These are phyloP conservation scores for Meriones unguiculatus DNA, from an alignment of 2,113 vertebrate genomes.

Conservation along the genomic window DNA sequence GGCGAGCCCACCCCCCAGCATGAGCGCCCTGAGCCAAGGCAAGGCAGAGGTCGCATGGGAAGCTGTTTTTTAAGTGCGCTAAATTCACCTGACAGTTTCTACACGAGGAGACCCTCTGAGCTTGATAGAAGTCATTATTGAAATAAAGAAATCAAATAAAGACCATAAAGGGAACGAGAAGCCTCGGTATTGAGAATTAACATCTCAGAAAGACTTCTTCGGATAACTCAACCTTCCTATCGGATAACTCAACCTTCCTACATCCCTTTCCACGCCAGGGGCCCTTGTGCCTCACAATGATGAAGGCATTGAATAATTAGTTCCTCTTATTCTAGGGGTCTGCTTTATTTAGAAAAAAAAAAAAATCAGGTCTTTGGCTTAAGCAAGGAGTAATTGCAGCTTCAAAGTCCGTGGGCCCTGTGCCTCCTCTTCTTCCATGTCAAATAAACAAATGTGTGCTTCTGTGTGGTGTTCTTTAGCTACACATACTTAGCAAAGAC, in stretches of 20 bases:
- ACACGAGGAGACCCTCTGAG: background rate
- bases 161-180: background rate
- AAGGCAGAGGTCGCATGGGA: background rate
- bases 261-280: background rate
- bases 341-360: background rate
- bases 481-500: background rate
- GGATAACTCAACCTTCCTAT: no score
- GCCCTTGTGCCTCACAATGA: background rate
- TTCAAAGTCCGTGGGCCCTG: background rate
- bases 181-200: background rate
- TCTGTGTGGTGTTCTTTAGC: background rate
- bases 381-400: background rate
- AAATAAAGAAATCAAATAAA: background rate
- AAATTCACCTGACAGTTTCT: slow-evolving; percentile 32
- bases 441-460: background rate
- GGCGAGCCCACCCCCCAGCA: background rate
- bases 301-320: background rate
- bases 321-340: background rate
- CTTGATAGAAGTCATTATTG: background rate
- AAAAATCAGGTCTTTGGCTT: background rate
- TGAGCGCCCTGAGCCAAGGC: background rate
- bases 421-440: background rate
- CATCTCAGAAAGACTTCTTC: slow-evolving; percentile 17
- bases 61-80: background rate
- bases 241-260: no score